phyloP scores from a whole-genome alignment of 2,888 invertebrate species.

The Rhabditoides inermis region DNA sequence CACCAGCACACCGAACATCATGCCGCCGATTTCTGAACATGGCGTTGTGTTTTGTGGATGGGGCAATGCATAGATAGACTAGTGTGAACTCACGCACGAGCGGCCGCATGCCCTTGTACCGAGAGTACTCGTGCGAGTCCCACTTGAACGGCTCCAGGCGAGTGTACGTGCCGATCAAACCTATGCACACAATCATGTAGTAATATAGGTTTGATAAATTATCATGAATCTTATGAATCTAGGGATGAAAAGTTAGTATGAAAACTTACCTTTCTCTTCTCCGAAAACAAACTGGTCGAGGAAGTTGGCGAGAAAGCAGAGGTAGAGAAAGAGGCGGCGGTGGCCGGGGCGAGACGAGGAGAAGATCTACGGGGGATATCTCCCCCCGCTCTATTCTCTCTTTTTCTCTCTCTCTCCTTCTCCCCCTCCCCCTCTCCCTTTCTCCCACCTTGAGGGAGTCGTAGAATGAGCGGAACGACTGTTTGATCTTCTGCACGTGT shows the following conservation, averaged over 20 bases:
- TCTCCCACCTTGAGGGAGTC: too few species aligned
- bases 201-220: too few species aligned
- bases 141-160: constrained; percentile 41
- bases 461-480: too few species aligned
- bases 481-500: too few species aligned
- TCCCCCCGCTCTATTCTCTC: too few species aligned
- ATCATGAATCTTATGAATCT: too few species aligned
- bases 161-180: constrained; percentile 42
- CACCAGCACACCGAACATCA: constrained; percentile 38
- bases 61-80: background rate
- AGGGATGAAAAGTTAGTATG: too few species aligned
- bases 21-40: constrained; percentile 45
- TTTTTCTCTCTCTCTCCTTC: too few species aligned
- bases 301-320: constrained; percentile 41
- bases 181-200: too few species aligned
- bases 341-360: constrained; percentile 23
- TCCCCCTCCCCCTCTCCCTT: too few species aligned
- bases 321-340: constrained; percentile 30
- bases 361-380: too few species aligned
- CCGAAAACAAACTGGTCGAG: constrained; percentile 46
- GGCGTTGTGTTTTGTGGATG: too few species aligned
- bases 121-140: constrained; percentile 33
- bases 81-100: constrained; percentile 25
- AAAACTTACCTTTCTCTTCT: constrained; percentile 43
- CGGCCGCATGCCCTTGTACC: constrained; percentile 41